phyloP scores from a whole-genome alignment of 2,113 vertebrate genomes.

The Anolis carolinensis region DNA sequence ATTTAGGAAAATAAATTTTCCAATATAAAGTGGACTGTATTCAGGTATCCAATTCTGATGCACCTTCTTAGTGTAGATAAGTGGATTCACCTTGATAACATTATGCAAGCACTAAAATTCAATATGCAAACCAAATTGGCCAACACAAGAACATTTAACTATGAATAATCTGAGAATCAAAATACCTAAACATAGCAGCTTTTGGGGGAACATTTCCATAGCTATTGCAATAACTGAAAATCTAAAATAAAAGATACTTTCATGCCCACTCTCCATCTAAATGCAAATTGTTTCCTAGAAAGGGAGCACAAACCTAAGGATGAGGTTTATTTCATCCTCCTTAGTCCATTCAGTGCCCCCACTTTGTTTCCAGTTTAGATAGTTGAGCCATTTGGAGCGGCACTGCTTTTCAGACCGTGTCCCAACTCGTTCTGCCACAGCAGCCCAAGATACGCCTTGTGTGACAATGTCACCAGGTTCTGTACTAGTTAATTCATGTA shows the following conservation, averaged over 20 bases:
- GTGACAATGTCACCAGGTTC: conserved; percentile 93
- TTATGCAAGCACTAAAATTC: conserved; percentile 40
- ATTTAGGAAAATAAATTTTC: neutral
- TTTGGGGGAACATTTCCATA: conserved; percentile 56
- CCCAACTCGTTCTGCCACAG: conserved; percentile 91
- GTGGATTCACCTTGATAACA: conserved; percentile 13
- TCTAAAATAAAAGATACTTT: conserved; percentile 42
- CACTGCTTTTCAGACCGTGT: conserved; percentile 98
- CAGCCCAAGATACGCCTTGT: conserved; percentile 96
- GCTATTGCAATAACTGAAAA: conserved; percentile 53
- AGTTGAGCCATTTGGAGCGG: conserved; percentile 98
- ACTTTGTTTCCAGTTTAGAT: conserved; percentile 99
- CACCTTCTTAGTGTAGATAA: conserved; percentile 72
- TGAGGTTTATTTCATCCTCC: conserved; percentile 94
- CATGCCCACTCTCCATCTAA: neutral
- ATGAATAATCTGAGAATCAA: conserved; percentile 62
- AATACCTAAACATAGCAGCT: conserved; percentile 49
- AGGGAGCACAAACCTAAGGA: conserved; percentile 82
- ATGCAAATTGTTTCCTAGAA: neutral
- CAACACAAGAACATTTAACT: conserved; percentile 68
- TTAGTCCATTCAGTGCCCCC: conserved; percentile 98
- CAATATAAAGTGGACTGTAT: conserved; percentile 62
- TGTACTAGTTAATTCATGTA: conserved; percentile 94
- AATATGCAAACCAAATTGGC: conserved; percentile 69
- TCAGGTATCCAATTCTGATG: conserved; percentile 61